Percentiles rank a stretch among this genome's conserved stretches.
phyloP scores from a whole-genome alignment of 2,797 vertebrate species.

The Pygocentrus nattereri region DNA sequence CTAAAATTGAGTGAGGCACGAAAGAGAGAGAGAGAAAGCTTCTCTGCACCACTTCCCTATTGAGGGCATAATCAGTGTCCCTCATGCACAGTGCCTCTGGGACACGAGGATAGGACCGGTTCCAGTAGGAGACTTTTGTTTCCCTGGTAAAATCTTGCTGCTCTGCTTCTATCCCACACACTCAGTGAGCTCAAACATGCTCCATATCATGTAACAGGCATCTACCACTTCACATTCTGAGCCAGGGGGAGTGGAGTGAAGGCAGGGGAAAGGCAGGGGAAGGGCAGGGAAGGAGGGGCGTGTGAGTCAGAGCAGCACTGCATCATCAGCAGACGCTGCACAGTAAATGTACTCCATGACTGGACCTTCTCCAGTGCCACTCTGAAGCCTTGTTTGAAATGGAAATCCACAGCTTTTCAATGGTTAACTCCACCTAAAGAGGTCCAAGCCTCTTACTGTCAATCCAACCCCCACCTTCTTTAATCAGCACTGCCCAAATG shows the following conservation, averaged over 20 bases:
- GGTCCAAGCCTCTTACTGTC: slow-evolving; percentile 44
- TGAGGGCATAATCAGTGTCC: slow-evolving; percentile 47
- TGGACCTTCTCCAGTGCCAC: slow-evolving; percentile 65
- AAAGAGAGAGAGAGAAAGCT: slow-evolving; percentile 39
- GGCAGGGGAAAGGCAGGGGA: slow-evolving; percentile 44
- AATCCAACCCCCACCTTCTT: neutral
- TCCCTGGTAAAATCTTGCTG: slow-evolving; percentile 52
- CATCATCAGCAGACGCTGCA: slow-evolving; percentile 71
- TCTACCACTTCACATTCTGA: slow-evolving; percentile 83
- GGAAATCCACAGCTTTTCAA: slow-evolving; percentile 64
- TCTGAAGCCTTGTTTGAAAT: slow-evolving; percentile 67
- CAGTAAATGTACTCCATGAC: slow-evolving; percentile 54
- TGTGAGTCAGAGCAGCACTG: slow-evolving; percentile 67
- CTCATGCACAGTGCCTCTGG: slow-evolving; percentile 48
- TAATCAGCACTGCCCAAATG: slow-evolving; percentile 8
- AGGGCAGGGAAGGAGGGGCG: slow-evolving; percentile 51
- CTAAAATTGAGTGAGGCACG: slow-evolving; percentile 55
- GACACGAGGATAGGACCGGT: slow-evolving; percentile 60
- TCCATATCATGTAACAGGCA: slow-evolving; percentile 90
- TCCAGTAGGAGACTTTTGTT: slow-evolving; percentile 67
- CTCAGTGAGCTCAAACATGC: slow-evolving; percentile 78
- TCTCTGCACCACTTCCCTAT: slow-evolving; percentile 41
- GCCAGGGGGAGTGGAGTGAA: slow-evolving; percentile 57
- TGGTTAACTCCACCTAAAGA: slow-evolving; percentile 21
- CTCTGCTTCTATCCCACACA: slow-evolving; percentile 74